Conservation (phyloP, 2,888 invertebrate genomes). For the Alsophila aescularia region DNA sequence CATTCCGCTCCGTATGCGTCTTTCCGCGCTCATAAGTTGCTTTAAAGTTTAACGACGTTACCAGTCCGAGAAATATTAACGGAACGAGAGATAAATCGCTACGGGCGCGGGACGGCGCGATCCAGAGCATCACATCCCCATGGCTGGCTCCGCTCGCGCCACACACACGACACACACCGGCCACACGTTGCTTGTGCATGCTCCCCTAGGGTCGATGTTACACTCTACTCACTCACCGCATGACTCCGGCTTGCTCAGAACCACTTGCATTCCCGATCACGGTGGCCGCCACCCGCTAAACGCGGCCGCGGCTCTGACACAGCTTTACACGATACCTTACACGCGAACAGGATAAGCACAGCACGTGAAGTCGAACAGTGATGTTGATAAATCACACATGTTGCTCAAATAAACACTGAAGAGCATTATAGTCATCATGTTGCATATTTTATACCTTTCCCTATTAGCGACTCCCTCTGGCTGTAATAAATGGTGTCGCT, state of each 20-base stretch:
- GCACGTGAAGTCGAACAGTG: conserved; percentile 65
- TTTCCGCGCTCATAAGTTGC: conserved; percentile 58
- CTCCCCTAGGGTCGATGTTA: conserved; percentile 65
- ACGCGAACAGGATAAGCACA: conserved; percentile 80
- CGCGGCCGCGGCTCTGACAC: conserved; percentile 69
- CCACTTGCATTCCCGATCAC: conserved; percentile 84
- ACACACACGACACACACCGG: conserved; percentile 67
- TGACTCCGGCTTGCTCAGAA: conserved; percentile 73
- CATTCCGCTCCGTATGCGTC: conserved; percentile 67
- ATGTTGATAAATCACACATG: conserved; percentile 59
- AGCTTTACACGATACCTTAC: conserved; percentile 80
- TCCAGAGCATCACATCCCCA: conserved; percentile 65
- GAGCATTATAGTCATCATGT: conserved; percentile 77
- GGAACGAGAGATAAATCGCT: conserved; percentile 26
- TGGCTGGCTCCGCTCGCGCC: conserved; percentile 84
- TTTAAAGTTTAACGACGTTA: conserved; percentile 7
- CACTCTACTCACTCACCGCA: conserved; percentile 77
- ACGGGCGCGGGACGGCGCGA: conserved; percentile 64
- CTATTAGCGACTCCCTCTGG: conserved; percentile 77
- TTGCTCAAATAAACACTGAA: conserved; percentile 69
- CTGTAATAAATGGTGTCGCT: conserved; percentile 75
- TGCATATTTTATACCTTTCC: conserved; percentile 85
- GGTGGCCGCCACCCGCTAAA: conserved; percentile 65
- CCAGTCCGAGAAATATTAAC: conserved; percentile 27
- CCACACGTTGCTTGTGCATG: conserved; percentile 78